A percentile compares a stretch with the other conserved stretches of the same genome.
phyloP scores from a whole-genome alignment of 2,888 invertebrate species.

The Schizotus pectinicornis region DNA sequence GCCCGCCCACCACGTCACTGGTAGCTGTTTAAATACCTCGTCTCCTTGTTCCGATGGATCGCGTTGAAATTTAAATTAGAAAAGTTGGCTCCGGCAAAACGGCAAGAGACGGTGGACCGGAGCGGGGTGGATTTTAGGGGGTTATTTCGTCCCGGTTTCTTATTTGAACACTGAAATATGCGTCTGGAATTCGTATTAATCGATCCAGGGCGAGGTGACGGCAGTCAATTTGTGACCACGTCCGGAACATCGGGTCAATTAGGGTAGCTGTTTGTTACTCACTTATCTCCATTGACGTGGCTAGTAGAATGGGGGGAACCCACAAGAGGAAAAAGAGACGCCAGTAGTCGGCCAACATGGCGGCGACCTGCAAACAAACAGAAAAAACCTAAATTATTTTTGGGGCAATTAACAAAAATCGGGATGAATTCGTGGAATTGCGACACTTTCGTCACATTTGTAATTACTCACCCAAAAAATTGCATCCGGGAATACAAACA shows the following conservation, averaged over 20 bases:
- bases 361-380: slow-evolving; percentile 38
- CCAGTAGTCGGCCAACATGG: slow-evolving; percentile 52
- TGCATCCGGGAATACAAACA: not conserved
- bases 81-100: not conserved
- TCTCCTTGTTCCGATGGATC: not conserved
- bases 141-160: too few relatives aligned
- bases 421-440: not conserved
- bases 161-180: too few relatives aligned
- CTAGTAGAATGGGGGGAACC: slow-evolving; percentile 49
- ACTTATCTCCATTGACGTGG: slow-evolving; percentile 52
- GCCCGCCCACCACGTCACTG: not conserved
- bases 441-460: not conserved
- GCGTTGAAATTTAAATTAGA: slow-evolving; percentile 10
- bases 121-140: too few relatives aligned
- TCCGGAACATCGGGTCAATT: too few relatives aligned
- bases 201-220: too few relatives aligned
- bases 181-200: too few relatives aligned
- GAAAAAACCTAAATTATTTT: not conserved
- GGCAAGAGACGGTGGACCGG: too few relatives aligned
- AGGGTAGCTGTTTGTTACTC: slow-evolving; percentile 37
- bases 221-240: too few relatives aligned
- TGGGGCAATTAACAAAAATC: too few relatives aligned
- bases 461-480: not conserved
- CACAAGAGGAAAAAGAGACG: slow-evolving; percentile 48
- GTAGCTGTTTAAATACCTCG: not conserved